These are phyloP conservation scores for Phyto melanocephala DNA, from an alignment of 2,888 invertebrate species.

Conservation along the genomic window DNA sequence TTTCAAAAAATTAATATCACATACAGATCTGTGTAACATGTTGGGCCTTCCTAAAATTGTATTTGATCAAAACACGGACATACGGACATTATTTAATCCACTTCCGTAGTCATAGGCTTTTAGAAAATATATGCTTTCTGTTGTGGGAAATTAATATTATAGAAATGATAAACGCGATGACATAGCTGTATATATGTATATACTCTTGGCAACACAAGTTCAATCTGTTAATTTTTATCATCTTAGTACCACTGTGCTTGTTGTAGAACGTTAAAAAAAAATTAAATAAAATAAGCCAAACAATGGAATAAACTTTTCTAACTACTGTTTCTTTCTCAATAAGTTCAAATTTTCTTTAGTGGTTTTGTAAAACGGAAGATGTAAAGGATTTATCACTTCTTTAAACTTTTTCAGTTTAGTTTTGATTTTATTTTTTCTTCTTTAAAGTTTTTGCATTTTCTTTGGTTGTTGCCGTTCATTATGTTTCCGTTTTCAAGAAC, in stretches of 20 bases:
- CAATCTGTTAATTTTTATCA: too few species aligned
- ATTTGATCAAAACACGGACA: too few species aligned
- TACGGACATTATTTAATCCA: too few species aligned
- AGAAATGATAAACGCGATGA: too few species aligned
- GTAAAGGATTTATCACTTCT: constrained; percentile 57
- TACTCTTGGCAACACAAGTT: too few species aligned
- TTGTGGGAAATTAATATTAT: too few species aligned
- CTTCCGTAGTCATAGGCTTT: too few species aligned
- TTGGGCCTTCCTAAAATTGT: too few species aligned
- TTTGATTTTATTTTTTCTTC: not conserved
- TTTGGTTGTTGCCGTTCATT: not conserved
- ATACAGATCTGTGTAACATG: too few species aligned
- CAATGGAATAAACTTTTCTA: constrained; percentile 36
- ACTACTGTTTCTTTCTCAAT: constrained; percentile 37
- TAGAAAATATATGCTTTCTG: too few species aligned
- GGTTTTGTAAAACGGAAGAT: constrained; percentile 48
- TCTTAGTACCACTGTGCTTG: constrained; percentile 14
- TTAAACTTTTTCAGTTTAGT: constrained; percentile 26
- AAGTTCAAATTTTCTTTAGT: constrained; percentile 37
- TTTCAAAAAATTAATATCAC: too few species aligned
- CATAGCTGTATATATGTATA: too few species aligned
- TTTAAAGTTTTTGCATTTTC: not conserved
- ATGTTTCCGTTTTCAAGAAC: not conserved
- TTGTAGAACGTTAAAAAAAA: not conserved
- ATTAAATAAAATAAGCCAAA: not conserved